Evolutionary conservation across 2,888 invertebrate genomes (phyloP).

Genomic region (Acanthococcus lagerstroemiae): DNA sequence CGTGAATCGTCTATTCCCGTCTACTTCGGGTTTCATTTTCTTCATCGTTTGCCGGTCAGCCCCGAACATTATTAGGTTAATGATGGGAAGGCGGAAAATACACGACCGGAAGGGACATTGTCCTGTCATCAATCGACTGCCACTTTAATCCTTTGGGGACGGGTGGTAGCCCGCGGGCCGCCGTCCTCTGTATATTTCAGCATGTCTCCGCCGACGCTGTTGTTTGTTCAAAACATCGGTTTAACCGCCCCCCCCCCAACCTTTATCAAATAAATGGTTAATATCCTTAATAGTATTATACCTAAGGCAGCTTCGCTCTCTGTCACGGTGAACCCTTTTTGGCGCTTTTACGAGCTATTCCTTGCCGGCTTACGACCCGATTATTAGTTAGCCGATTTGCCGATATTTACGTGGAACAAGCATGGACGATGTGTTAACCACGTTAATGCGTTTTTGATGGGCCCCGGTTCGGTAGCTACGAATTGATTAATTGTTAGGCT

Average conservation of each 20-base stretch:
- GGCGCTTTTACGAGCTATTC: neutral
- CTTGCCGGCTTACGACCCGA: too few species aligned
- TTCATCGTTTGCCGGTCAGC: conserved; percentile 4
- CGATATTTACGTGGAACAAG: neutral
- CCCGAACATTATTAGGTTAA: conserved; percentile 28
- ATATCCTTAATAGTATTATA: conserved; percentile 22
- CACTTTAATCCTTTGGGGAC: conserved; percentile 30
- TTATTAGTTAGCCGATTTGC: too few species aligned
- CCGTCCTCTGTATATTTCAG: neutral
- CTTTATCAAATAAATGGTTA: conserved; percentile 19
- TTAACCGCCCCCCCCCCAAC: neutral
- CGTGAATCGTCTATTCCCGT: too few species aligned
- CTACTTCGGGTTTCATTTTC: conserved; percentile 10
- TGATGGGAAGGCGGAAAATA: conserved; percentile 13
- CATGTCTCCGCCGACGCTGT: conserved; percentile 5
- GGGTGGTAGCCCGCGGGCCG: conserved; percentile 1
- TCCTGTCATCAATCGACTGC: conserved; percentile 29
- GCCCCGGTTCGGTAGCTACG: neutral
- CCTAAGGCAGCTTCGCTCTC: neutral
- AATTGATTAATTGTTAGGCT: neutral
- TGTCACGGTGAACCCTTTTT: neutral
- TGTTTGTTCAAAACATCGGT: conserved; percentile 17
- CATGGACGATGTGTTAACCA: neutral
- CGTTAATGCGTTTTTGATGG: neutral
- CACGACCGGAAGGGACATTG: conserved; percentile 8